Conservation (phyloP, 2,113 vertebrate genomes). For the Melanostigma gelatinosum region DNA sequence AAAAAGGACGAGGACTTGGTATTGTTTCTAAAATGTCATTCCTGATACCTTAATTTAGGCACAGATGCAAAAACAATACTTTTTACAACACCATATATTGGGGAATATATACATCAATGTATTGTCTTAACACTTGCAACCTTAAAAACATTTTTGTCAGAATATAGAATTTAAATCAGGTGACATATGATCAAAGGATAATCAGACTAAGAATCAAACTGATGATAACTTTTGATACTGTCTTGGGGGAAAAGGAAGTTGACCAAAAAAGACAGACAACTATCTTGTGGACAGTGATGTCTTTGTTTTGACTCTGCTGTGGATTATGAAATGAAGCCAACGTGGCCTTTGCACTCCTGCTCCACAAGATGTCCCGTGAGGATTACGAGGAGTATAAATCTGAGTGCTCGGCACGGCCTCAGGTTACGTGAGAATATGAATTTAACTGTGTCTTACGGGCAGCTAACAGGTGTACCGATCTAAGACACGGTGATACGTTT, state of each 20-base stretch:
- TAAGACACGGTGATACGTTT: constrained; percentile 17
- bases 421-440: constrained; percentile 7
- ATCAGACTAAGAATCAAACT: no score
- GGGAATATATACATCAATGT: background rate
- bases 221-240: no score
- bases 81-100: background rate
- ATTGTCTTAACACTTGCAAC: background rate
- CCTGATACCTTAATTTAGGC: background rate
- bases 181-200: background rate
- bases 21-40: background rate
- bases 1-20: background rate
- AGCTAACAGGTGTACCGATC: constrained; percentile 13
- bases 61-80: background rate
- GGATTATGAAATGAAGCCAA: background rate
- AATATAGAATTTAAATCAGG: background rate
- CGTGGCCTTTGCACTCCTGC: background rate
- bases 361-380: background rate
- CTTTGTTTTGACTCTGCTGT: background rate
- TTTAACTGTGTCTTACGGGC: constrained; percentile 17
- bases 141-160: background rate
- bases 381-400: constrained; percentile 8
- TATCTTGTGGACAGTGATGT: background rate
- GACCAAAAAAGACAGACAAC: background rate
- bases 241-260: background rate
- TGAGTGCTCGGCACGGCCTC: background rate